These are phyloP conservation scores for Nycteola revayana DNA, from an alignment of 2,888 invertebrate species.

Conservation along the genomic window DNA sequence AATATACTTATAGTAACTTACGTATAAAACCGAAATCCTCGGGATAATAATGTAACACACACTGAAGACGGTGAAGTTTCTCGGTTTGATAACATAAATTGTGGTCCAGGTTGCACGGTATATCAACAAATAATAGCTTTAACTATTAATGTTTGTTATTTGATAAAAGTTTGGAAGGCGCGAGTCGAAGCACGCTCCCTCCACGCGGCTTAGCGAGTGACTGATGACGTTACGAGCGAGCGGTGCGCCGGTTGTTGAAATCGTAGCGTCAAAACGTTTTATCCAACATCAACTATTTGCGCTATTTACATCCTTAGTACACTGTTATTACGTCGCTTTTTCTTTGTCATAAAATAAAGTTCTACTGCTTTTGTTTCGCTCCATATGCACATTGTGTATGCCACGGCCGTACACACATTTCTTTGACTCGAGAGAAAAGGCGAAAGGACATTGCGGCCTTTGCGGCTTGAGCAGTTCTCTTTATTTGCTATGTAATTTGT, in stretches of 20 bases:
- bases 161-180: slow-evolving; percentile 31
- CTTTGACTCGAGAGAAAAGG: slow-evolving; percentile 70
- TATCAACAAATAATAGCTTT: slow-evolving; percentile 44
- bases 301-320: too few relatives aligned
- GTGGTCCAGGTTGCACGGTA: slow-evolving; percentile 39
- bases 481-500: slow-evolving; percentile 37
- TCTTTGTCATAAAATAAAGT: slow-evolving; percentile 14
- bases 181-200: slow-evolving; percentile 34
- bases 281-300: slow-evolving; percentile 29
- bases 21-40: slow-evolving; percentile 47
- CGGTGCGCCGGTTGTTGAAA: slow-evolving; percentile 47
- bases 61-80: slow-evolving; percentile 28
- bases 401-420: slow-evolving; percentile 71
- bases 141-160: slow-evolving; percentile 34
- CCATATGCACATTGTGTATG: slow-evolving; percentile 63
- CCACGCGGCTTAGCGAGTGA: slow-evolving; percentile 42
- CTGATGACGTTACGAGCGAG: slow-evolving; percentile 57
- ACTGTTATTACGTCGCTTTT: slow-evolving; percentile 17
- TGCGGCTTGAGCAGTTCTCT: slow-evolving; percentile 33
- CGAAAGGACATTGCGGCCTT: slow-evolving; percentile 66
- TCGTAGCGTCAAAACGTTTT: slow-evolving; percentile 35
- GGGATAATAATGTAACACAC: slow-evolving; percentile 33
- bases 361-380: slow-evolving; percentile 39
- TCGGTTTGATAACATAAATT: slow-evolving; percentile 44
- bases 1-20: slow-evolving; percentile 54